Percentiles rank a stretch among this genome's conserved stretches.
phyloP scores from a whole-genome alignment of 2,888 invertebrate species.

The Dasysyrphus tricinctus region DNA sequence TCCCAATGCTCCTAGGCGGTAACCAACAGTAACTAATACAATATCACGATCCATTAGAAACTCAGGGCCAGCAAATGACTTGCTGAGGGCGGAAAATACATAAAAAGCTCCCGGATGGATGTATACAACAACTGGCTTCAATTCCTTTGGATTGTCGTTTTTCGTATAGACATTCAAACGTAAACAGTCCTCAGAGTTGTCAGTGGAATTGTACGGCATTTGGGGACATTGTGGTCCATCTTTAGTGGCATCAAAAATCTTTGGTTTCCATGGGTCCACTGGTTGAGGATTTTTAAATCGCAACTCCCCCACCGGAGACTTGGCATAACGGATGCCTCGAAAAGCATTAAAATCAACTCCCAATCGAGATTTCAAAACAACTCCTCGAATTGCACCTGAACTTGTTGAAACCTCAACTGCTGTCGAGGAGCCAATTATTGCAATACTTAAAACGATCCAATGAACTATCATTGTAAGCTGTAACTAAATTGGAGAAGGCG shows the following conservation, averaged over 20 bases:
- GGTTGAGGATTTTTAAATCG: conserved; percentile 83
- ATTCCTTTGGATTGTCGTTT: conserved; percentile 71
- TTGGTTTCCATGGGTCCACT: conserved; percentile 83
- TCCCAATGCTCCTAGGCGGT: conserved; percentile 85
- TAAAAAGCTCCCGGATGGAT: conserved; percentile 88
- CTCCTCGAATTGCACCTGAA: conserved; percentile 79
- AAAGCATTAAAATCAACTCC: conserved; percentile 80
- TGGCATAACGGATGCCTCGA: conserved; percentile 81
- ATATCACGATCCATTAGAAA: conserved; percentile 87
- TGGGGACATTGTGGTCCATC: conserved; percentile 86
- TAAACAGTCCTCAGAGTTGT: conserved; percentile 85
- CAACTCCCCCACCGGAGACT: conserved; percentile 79
- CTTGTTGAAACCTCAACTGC: conserved; percentile 78
- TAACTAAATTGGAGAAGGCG: background rate
- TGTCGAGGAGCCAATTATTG: background rate
- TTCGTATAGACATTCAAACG: conserved; percentile 85
- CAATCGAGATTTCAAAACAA: conserved; percentile 77
- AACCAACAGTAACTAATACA: conserved; percentile 87
- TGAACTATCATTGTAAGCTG: background rate
- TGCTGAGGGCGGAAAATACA: conserved; percentile 85
- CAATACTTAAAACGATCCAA: conserved; percentile 21
- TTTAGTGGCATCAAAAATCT: conserved; percentile 84
- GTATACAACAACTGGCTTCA: conserved; percentile 86
- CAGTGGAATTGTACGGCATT: conserved; percentile 78
- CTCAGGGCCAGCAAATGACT: conserved; percentile 83